Base-by-base conservation (phyloP, 2,888 invertebrate genomes). In the Autographa gamma region DNA sequence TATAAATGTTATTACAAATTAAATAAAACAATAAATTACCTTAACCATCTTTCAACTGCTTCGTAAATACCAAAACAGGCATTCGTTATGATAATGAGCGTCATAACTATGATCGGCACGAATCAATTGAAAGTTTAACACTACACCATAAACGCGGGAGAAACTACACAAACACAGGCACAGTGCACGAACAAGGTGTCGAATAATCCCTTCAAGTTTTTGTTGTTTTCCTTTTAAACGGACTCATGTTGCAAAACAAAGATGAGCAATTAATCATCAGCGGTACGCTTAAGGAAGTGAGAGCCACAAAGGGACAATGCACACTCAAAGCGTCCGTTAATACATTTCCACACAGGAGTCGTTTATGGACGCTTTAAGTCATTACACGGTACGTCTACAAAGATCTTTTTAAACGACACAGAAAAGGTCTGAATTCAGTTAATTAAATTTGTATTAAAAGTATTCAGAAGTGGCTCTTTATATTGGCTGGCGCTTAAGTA, bases 391-490 rank as follows among this genome's bases (percentile, higher is more conserved):
- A 89, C 85, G 82, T 89, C 91, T 86, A 93, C 91, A 94, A 93
- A 91, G 92, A 92, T 89, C 90, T 90, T 91, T 92, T 91, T 92
- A 91, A 93, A 90, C 90, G 90, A 85, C 85, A 88, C 89, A 91
- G 89, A 92, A 93, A 90, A 87, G 92, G 89, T 84, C 86, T 85
- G 91, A 90, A 89, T 90, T 87, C 89, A 90, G 93, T 94, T 95
- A 94, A 95, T 95, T 95, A 94, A 95, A 95, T 95, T 95, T 94
- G 93, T 95, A 94, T 93, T 93, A 85, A 82, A 82, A 84, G 87
- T 85, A 86, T 89, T 87, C 88, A 93, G 92, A 93, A 93, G 93
- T 92, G 86, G 90, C 84, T 91, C 89, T 93, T 92, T 93, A 90
- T 93, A 89, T 91, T 88, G 89, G 86, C 88, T 90, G 93, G 94